A percentile compares a stretch with the other conserved stretches of the same genome.
Evolutionary conservation across 2,888 invertebrate species (phyloP).

Genomic region (Sinelater perroti): DNA sequence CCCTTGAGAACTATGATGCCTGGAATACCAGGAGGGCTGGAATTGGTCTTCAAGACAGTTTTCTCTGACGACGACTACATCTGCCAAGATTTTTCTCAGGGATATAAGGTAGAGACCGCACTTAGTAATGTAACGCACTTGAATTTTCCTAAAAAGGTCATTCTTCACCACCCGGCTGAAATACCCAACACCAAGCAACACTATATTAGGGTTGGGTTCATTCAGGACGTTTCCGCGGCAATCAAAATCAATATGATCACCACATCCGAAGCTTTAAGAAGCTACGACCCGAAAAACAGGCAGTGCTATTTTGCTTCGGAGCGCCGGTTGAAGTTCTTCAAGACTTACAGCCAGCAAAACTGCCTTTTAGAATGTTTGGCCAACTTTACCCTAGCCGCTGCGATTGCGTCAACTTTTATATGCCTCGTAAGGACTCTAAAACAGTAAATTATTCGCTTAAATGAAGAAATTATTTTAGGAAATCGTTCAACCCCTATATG

Average conservation of each 20-base stretch:
- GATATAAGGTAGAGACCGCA: slow-evolving; percentile 21
- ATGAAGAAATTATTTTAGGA: slow-evolving; percentile 42
- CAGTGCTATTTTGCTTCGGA: slow-evolving; percentile 48
- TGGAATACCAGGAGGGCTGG: slow-evolving; percentile 21
- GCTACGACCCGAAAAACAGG: slow-evolving; percentile 41
- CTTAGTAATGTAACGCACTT: no score
- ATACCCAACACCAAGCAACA: slow-evolving; percentile 45
- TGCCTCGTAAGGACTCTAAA: slow-evolving; percentile 2
- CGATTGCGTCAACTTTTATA: slow-evolving; percentile 42
- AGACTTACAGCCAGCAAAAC: slow-evolving; percentile 47
- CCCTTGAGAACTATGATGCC: slow-evolving; percentile 63
- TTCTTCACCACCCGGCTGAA: slow-evolving; percentile 52
- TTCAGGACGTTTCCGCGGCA: slow-evolving; percentile 42
- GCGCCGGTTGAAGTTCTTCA: slow-evolving; percentile 43
- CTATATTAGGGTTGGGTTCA: slow-evolving; percentile 44
- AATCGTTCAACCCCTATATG: slow-evolving; percentile 65
- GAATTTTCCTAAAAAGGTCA: slow-evolving; percentile 40
- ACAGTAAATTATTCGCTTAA: background rate
- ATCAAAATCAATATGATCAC: slow-evolving; percentile 45
- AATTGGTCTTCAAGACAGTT: slow-evolving; percentile 4
- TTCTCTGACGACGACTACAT: slow-evolving; percentile 67
- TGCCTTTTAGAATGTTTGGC: slow-evolving; percentile 48
- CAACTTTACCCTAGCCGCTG: slow-evolving; percentile 44
- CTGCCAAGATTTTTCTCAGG: slow-evolving; percentile 53
- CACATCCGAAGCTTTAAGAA: slow-evolving; percentile 43